phyloP scores from a whole-genome alignment of 2,888 invertebrate species.

The Scaptomyza parva region DNA sequence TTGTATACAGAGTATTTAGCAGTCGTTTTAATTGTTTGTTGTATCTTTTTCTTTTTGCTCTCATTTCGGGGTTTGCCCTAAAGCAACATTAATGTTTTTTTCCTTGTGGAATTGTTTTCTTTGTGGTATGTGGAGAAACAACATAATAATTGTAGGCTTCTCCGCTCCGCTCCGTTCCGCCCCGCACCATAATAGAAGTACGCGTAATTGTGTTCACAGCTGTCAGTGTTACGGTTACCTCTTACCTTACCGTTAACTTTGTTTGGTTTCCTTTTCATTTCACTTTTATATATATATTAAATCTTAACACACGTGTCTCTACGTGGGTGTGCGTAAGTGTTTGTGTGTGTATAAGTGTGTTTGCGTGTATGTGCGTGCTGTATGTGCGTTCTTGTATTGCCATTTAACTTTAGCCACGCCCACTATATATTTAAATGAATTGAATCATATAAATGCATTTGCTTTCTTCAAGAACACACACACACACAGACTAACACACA shows the following conservation, averaged over 20 bases:
- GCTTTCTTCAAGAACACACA: not conserved
- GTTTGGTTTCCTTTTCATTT: conserved; percentile 59
- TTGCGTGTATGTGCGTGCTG: not conserved
- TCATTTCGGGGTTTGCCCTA: conserved; percentile 22
- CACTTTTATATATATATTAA: conserved; percentile 33
- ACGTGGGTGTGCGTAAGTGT: conserved; percentile 1
- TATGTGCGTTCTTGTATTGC: conserved; percentile 3
- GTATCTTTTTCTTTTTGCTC: not conserved
- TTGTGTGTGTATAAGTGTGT: conserved; percentile 2
- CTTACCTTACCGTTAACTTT: conserved; percentile 32
- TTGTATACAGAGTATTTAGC: not conserved
- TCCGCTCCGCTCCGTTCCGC: too few species aligned
- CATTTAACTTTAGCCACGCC: conserved; percentile 1
- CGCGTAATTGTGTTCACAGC: conserved; percentile 49
- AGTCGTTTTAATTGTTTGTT: not conserved
- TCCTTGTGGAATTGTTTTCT: conserved; percentile 3
- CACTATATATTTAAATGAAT: conserved; percentile 31
- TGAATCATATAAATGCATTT: conserved; percentile 35
- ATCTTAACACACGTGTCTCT: conserved; percentile 6
- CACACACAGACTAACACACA: not conserved
- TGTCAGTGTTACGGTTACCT: conserved; percentile 20
- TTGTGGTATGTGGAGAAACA: conserved; percentile 25
- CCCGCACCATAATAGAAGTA: conserved; percentile 6
- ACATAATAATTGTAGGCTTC: conserved; percentile 38
- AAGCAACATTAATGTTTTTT: conserved; percentile 19